phyloP scores from a whole-genome alignment of 2,113 vertebrate species.

The Hymenochirus boettgeri region DNA sequence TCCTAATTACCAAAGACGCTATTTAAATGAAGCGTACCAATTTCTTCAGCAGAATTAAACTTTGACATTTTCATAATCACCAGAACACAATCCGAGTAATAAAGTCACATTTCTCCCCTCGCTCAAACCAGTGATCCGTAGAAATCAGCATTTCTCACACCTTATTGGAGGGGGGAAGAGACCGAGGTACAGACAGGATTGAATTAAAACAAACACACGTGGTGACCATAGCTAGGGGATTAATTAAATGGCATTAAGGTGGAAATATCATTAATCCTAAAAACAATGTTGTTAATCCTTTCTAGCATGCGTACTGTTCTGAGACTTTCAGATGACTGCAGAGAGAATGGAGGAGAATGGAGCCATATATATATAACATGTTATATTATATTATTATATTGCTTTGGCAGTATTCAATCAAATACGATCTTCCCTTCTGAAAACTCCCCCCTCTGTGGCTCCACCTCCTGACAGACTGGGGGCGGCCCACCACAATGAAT shows the following conservation, averaged over 20 bases:
- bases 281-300: not conserved
- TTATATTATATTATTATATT: too few species aligned
- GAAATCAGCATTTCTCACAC: constrained; percentile 37
- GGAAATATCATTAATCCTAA: constrained; percentile 33
- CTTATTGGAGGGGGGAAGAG: constrained; percentile 25
- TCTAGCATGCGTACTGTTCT: too few species aligned
- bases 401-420: too few species aligned
- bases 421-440: too few species aligned
- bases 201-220: constrained; percentile 35
- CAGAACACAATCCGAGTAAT: constrained; percentile 39
- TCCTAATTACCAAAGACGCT: constrained; percentile 39
- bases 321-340: too few species aligned
- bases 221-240: constrained; percentile 13
- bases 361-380: too few species aligned
- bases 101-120: constrained; percentile 39
- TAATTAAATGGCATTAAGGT: constrained; percentile 39
- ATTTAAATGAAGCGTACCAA: constrained; percentile 40
- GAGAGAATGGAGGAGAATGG: too few species aligned
- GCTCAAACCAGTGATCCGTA: constrained; percentile 35
- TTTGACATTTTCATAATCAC: constrained; percentile 42
- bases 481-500: too few species aligned
- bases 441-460: too few species aligned
- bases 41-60: constrained; percentile 39
- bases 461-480: too few species aligned
- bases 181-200: constrained; percentile 24